A percentile compares a stretch with the other conserved stretches of the same genome.
Evolutionary conservation across 2,888 invertebrate species (phyloP).

Genomic region (Morpho achilles): DNA sequence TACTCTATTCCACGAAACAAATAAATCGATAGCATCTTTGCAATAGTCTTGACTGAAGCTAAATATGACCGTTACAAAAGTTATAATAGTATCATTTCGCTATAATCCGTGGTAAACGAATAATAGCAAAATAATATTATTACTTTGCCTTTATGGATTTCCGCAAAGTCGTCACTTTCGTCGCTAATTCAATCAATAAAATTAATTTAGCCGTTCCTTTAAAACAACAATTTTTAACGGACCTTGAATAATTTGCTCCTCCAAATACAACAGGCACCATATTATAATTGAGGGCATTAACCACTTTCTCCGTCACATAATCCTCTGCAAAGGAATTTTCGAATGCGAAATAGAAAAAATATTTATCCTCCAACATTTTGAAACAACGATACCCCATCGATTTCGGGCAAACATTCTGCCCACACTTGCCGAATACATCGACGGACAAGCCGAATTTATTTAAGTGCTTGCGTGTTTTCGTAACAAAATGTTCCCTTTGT

Average conservation of each 20-base stretch:
- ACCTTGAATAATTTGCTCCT: slow-evolving; percentile 72
- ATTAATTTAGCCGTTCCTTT: neutral
- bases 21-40: neutral
- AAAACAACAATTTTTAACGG: neutral
- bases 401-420: slow-evolving; percentile 26
- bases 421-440: slow-evolving; percentile 36
- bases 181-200: neutral
- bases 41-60: neutral
- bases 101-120: too few relatives aligned
- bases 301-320: slow-evolving; percentile 38
- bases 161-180: neutral
- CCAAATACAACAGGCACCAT: slow-evolving; percentile 82
- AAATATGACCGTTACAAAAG: neutral
- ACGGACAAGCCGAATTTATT: slow-evolving; percentile 25
- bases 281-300: slow-evolving; percentile 61
- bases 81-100: neutral
- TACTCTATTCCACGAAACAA: too few relatives aligned
- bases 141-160: too few relatives aligned
- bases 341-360: slow-evolving; percentile 37
- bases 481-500: slow-evolving; percentile 26
- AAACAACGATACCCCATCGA: slow-evolving; percentile 22
- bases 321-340: slow-evolving; percentile 37
- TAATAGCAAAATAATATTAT: too few relatives aligned
- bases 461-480: slow-evolving; percentile 23
- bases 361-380: slow-evolving; percentile 29